Base-by-base conservation (phyloP, 2,797 vertebrate genomes). In the Pipistrellus pipistrellus region DNA sequence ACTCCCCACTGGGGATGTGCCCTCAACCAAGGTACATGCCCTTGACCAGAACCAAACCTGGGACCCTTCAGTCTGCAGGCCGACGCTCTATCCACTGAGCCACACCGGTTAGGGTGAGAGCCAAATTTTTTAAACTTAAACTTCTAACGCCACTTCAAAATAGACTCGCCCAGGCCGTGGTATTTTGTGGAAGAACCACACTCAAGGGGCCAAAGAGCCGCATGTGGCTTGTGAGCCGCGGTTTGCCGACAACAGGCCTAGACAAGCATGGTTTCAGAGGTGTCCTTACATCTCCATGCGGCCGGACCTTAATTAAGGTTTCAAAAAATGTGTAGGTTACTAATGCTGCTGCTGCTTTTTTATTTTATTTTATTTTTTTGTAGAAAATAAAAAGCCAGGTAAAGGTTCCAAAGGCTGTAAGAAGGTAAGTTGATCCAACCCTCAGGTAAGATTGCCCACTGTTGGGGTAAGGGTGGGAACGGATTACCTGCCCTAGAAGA, bases 361-460 rank as follows among this genome's bases (percentile, higher is more conserved):
- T 38, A 4, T 38, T 85, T 75, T 5, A 4, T 38, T 38, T 59
- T 17, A 51, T 81, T 90, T 57, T 92, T 72, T 92, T 82, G 12
- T 71, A 97, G 96, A 97, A 94, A 96, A 94, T 92, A 97, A 97
- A 80, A 97, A 97, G 59, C 55, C 91, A 82, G 57, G 94, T 85
- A 96, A 97, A 95, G 76, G 11, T 84, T 91, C 91, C 76, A 97
- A 95, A 95, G 93, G 91, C 68, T 91, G 44, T 38, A 97, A 93
- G 77, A 97, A 96, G 96, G 96, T 97, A 95, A 96, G 97, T 94
- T 95, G 87, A 9, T 14, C 14, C 17, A 77, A 55, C 41, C 25
- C 46, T 93, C 27, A 91, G 73, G 83, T 95, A 82, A 94, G 30
- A 13, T 76, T 93, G 64, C 35, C 18, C 17, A 57, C 91, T 95